These are phyloP conservation scores for Emydocephalus ijimae DNA, from an alignment of 2,113 vertebrate species.

Conservation along the genomic window DNA sequence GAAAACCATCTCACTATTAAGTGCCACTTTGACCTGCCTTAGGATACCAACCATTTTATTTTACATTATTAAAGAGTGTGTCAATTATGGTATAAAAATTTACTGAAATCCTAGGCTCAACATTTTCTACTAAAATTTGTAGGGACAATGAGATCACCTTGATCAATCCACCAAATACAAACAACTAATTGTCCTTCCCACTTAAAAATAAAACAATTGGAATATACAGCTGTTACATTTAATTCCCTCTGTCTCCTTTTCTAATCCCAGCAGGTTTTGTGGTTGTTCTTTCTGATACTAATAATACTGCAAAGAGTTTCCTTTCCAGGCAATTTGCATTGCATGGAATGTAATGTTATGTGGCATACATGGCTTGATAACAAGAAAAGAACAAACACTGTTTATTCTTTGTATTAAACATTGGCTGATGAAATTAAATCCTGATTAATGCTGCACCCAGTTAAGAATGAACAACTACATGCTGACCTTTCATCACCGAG, in stretches of 20 bases:
- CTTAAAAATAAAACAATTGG: background rate
- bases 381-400: slow-evolving; percentile 1
- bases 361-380: slow-evolving; percentile 21
- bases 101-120: background rate
- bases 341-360: background rate
- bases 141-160: background rate
- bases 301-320: background rate
- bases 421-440: slow-evolving; percentile 41
- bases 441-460: slow-evolving; percentile 32
- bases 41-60: background rate
- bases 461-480: slow-evolving; percentile 6
- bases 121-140: background rate
- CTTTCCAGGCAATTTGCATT: background rate
- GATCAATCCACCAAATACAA: background rate
- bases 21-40: background rate
- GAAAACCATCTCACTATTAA: background rate
- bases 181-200: background rate
- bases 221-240: background rate
- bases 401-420: slow-evolving; percentile 20
- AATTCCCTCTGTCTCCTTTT: background rate
- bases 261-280: background rate
- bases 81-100: background rate
- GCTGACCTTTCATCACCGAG: slow-evolving; percentile 13
- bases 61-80: background rate
- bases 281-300: background rate